Conservation (phyloP, 2,113 vertebrate species). For the Brienomyrus brachyistius region DNA sequence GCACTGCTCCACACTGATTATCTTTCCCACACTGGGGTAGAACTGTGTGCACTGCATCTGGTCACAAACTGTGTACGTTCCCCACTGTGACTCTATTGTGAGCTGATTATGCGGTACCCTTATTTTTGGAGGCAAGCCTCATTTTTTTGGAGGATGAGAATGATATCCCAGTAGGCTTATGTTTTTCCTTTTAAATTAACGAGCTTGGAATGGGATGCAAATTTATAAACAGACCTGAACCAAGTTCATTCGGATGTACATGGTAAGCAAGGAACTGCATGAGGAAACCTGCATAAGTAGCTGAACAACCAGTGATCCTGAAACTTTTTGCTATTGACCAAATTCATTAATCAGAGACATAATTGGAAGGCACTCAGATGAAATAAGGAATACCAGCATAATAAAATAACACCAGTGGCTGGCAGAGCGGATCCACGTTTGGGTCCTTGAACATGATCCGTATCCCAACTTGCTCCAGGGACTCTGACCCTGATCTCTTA, state of each 20-base stretch:
- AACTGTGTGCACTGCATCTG: not conserved
- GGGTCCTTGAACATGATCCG: not conserved
- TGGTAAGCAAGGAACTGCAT: not conserved
- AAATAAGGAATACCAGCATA: not conserved
- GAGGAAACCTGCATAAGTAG: not conserved
- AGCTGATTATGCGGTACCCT: not conserved
- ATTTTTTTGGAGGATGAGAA: not conserved
- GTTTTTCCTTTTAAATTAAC: not conserved
- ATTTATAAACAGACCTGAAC: not conserved
- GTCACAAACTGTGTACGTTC: not conserved
- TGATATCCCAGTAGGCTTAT: not conserved
- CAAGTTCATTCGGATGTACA: not conserved
- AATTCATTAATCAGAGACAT: not conserved
- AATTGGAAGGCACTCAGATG: not conserved
- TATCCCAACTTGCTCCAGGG: not conserved
- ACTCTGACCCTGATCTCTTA: not conserved
- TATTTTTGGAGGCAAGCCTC: not conserved
- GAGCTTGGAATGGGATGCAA: not conserved
- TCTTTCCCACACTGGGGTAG: not conserved
- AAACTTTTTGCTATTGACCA: not conserved
- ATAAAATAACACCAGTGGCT: not conserved
- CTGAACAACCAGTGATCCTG: not conserved
- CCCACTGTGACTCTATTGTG: not conserved
- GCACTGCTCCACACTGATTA: slow-evolving; percentile 12
- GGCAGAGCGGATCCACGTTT: not conserved